Evolutionary conservation across 2,888 invertebrate species (phyloP).

Genomic region (Orchesellides sinensis): DNA sequence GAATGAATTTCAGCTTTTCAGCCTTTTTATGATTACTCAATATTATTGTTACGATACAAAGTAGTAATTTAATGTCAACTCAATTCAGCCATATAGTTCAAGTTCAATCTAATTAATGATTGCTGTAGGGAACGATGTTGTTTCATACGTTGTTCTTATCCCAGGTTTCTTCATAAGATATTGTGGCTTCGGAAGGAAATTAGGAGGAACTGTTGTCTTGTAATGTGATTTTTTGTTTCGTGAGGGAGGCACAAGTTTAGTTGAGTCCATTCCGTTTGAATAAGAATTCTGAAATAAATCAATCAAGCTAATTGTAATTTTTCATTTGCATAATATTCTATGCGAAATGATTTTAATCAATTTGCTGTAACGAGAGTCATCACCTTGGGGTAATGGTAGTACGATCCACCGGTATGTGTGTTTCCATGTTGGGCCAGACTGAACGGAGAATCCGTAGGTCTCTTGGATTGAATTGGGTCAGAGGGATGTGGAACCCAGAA

Average conservation of each 20-base stretch:
- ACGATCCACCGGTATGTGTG: background rate
- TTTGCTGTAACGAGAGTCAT: constrained; percentile 13
- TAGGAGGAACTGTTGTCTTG: constrained; percentile 12
- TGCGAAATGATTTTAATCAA: background rate
- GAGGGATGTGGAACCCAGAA: constrained; percentile 88
- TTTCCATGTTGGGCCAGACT: constrained; percentile 32
- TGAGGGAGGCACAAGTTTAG: background rate
- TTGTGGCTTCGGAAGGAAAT: constrained; percentile 19
- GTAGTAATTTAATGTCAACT: too few relatives aligned
- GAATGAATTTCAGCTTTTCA: too few relatives aligned
- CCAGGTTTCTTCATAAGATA: constrained; percentile 7
- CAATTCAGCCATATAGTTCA: too few relatives aligned
- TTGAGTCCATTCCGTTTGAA: constrained; percentile 7
- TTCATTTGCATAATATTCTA: background rate
- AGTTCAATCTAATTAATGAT: too few relatives aligned
- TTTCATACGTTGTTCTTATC: too few relatives aligned
- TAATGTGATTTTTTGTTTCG: constrained; percentile 3
- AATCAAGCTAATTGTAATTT: background rate
- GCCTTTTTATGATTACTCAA: too few relatives aligned
- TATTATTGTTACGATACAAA: too few relatives aligned
- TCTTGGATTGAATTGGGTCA: constrained; percentile 4
- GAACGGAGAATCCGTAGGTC: constrained; percentile 40
- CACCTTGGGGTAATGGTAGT: constrained; percentile 28
- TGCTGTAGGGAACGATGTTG: too few relatives aligned
- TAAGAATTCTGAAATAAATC: constrained; percentile 26